Percentiles rank a stretch among this genome's conserved stretches.
These are phyloP conservation scores for Hecatera dysodea DNA, from an alignment of 2,888 invertebrate species.

Conservation along the genomic window DNA sequence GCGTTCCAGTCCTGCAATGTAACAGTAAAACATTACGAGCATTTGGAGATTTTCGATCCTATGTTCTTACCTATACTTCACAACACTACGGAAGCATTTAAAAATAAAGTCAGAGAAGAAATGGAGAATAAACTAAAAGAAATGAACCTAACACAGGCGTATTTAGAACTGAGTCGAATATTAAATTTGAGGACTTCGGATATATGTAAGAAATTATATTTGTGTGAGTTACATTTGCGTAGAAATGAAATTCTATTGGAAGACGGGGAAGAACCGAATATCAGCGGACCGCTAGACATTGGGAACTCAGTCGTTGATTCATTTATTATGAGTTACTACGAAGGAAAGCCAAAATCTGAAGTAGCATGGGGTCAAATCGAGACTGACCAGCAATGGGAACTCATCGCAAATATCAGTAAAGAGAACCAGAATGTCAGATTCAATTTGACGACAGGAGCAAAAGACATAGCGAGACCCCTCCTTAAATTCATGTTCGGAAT, in stretches of 20 bases:
- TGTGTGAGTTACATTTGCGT: constrained; percentile 75
- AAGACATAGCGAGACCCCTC: constrained; percentile 74
- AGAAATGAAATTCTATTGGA: constrained; percentile 69
- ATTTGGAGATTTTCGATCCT: constrained; percentile 75
- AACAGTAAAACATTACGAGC: constrained; percentile 68
- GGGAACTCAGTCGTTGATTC: constrained; percentile 77
- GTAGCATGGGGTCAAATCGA: constrained; percentile 82
- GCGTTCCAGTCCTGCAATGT: constrained; percentile 80
- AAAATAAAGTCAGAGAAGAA: constrained; percentile 66
- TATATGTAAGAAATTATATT: constrained; percentile 70
- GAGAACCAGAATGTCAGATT: constrained; percentile 80
- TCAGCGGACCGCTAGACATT: constrained; percentile 75
- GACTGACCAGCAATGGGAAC: constrained; percentile 72
- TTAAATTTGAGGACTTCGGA: constrained; percentile 76
- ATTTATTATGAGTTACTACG: constrained; percentile 83
- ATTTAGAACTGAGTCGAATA: constrained; percentile 74
- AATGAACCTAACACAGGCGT: constrained; percentile 70
- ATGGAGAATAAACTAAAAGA: constrained; percentile 74
- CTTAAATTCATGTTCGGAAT: constrained; percentile 74
- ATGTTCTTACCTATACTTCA: constrained; percentile 76
- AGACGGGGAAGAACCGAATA: constrained; percentile 75
- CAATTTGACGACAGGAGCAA: constrained; percentile 71
- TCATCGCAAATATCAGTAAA: constrained; percentile 71
- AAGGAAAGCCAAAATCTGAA: constrained; percentile 74
- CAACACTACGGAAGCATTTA: constrained; percentile 70